Evolutionary conservation across 2,797 vertebrate species (phyloP).

Genomic region (Sphenopsis melanotis): DNA sequence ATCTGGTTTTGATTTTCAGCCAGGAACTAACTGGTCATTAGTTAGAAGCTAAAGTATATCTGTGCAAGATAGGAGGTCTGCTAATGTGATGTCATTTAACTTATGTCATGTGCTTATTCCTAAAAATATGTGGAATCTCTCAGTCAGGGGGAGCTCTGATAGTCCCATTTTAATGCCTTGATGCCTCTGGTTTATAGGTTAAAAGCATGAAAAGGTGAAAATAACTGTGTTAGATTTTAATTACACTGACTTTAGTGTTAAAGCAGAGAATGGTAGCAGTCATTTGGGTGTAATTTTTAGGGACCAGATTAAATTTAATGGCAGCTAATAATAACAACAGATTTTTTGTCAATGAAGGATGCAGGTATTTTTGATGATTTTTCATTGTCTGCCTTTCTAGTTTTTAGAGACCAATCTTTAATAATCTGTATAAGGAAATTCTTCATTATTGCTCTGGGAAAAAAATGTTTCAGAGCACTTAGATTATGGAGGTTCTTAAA

Average conservation of each 20-base stretch:
- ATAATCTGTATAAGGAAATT: neutral
- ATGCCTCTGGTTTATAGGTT: neutral
- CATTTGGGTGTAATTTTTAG: neutral
- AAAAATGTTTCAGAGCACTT: neutral
- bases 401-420: neutral
- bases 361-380: neutral
- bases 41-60: neutral
- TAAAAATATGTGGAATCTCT: neutral
- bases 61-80: neutral
- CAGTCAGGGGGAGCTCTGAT: neutral
- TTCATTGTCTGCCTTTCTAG: neutral
- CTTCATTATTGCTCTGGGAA: neutral
- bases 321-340: neutral
- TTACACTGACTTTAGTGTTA: neutral
- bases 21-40: neutral
- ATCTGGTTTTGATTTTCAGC: constrained; percentile 2
- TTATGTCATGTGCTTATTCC: neutral
- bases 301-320: neutral
- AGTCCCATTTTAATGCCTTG: neutral
- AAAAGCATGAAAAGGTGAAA: neutral
- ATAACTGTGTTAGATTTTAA: neutral
- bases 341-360: neutral
- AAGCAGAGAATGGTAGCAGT: neutral
- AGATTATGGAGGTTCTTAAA: neutral
- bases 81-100: neutral